These are phyloP conservation scores for Otolemur garnettii DNA, from an alignment of 2,113 vertebrate species.

Conservation along the genomic window DNA sequence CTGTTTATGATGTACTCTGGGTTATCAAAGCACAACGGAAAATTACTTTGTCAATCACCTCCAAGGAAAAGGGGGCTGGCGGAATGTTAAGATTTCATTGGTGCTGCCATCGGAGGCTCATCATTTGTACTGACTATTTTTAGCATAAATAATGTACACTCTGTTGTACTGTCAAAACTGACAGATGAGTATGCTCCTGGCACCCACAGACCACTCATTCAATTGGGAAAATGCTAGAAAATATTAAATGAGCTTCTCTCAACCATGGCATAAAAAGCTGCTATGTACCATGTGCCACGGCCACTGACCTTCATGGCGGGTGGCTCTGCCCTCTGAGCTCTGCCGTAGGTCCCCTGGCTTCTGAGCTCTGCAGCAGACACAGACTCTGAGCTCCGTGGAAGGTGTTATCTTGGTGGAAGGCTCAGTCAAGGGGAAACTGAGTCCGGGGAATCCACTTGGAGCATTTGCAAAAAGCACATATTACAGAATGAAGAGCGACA, in stretches of 20 bases:
- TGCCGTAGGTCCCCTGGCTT: neutral
- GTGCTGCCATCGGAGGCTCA: neutral
- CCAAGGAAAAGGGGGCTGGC: neutral
- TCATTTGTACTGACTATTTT: slow-evolving; percentile 55
- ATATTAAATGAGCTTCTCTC: slow-evolving; percentile 29
- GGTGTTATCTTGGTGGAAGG: neutral
- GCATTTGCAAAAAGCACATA: neutral
- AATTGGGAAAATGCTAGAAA: slow-evolving; percentile 40
- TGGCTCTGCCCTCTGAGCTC: neutral
- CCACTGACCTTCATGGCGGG: neutral
- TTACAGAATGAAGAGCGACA: neutral
- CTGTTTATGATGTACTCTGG: slow-evolving; percentile 60
- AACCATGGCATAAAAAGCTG: neutral
- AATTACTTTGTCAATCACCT: slow-evolving; percentile 67
- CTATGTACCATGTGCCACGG: accelerated
- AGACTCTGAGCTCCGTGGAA: neutral
- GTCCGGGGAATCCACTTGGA: neutral
- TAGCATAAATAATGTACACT: slow-evolving; percentile 65
- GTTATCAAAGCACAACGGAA: slow-evolving; percentile 10
- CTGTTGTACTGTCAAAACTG: slow-evolving; percentile 64
- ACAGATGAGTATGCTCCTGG: slow-evolving; percentile 50
- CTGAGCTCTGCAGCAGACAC: neutral
- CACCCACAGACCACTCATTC: slow-evolving; percentile 51
- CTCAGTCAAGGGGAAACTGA: neutral
- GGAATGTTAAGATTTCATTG: slow-evolving; percentile 26